Evolutionary conservation across 2,888 invertebrate genomes (phyloP).

Genomic region (Thecocarcelia acutangulata): DNA sequence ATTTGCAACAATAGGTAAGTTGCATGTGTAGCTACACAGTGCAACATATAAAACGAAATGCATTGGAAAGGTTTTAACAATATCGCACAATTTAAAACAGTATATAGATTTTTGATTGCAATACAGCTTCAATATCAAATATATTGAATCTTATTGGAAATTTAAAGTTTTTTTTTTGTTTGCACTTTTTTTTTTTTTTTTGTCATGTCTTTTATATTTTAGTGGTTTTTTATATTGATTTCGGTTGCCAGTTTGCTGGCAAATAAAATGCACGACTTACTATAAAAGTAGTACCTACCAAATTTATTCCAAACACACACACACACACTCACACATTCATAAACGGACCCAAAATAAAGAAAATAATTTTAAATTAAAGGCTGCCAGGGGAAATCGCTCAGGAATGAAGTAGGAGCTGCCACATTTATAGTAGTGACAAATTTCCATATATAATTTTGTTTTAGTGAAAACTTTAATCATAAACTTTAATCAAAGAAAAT

Average conservation of each 20-base stretch:
- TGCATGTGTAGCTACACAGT: neutral
- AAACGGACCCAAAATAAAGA: slow-evolving; percentile 15
- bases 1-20: slow-evolving; percentile 38
- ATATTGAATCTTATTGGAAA: slow-evolving; percentile 61
- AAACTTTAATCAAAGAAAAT: no score
- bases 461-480: no score
- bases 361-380: slow-evolving; percentile 47
- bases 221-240: slow-evolving; percentile 61
- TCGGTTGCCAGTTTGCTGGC: slow-evolving; percentile 68
- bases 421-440: no score
- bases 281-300: slow-evolving; percentile 68
- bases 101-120: slow-evolving; percentile 51
- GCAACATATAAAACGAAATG: slow-evolving; percentile 25
- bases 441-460: no score
- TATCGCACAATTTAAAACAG: slow-evolving; percentile 26
- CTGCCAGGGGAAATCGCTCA: neutral
- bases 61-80: slow-evolving; percentile 9
- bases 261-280: slow-evolving; percentile 70
- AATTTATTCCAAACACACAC: slow-evolving; percentile 59
- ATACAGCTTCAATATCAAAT: slow-evolving; percentile 60
- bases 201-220: slow-evolving; percentile 53
- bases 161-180: no score
- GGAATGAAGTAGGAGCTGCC: slow-evolving; percentile 27
- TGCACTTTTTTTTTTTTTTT: slow-evolving; percentile 11
- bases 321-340: slow-evolving; percentile 8